These are phyloP conservation scores for Acanthosepion pharaonis DNA, from an alignment of 2,888 invertebrate genomes.

Conservation along the genomic window DNA sequence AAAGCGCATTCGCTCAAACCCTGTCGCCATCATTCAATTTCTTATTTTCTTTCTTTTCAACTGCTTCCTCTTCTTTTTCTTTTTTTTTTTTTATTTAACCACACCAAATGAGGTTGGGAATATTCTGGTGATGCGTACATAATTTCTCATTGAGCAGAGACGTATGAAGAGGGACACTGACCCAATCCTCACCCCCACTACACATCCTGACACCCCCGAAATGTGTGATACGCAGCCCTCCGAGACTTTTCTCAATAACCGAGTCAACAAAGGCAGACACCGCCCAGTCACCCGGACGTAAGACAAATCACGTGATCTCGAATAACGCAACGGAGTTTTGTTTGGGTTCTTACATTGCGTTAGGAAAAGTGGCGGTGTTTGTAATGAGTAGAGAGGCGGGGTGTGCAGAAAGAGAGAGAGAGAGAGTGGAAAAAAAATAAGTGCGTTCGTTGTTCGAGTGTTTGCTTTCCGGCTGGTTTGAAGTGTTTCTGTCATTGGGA, in stretches of 20 bases:
- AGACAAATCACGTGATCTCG: background rate
- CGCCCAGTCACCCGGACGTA: conserved; percentile 21
- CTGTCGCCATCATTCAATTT: background rate
- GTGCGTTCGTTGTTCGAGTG: background rate
- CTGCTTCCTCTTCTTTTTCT: background rate
- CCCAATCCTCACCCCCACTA: too few species aligned
- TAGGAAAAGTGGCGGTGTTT: background rate
- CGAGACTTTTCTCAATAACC: background rate
- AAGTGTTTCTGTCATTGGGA: background rate
- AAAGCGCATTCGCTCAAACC: too few species aligned
- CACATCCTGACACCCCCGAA: too few species aligned
- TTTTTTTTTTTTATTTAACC: background rate
- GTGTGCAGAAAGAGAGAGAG: background rate
- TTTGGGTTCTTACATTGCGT: background rate
- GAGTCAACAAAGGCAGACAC: background rate
- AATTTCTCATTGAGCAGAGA: too few species aligned
- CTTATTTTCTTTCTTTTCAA: background rate
- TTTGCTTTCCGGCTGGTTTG: background rate
- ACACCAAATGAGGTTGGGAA: too few species aligned
- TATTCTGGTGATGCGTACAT: too few species aligned
- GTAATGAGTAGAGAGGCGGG: background rate
- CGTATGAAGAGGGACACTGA: too few species aligned
- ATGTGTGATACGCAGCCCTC: background rate
- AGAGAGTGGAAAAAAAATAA: background rate
- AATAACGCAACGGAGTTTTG: background rate